Conservation (phyloP, 2,113 vertebrate species). For the Scophthalmus maximus region DNA sequence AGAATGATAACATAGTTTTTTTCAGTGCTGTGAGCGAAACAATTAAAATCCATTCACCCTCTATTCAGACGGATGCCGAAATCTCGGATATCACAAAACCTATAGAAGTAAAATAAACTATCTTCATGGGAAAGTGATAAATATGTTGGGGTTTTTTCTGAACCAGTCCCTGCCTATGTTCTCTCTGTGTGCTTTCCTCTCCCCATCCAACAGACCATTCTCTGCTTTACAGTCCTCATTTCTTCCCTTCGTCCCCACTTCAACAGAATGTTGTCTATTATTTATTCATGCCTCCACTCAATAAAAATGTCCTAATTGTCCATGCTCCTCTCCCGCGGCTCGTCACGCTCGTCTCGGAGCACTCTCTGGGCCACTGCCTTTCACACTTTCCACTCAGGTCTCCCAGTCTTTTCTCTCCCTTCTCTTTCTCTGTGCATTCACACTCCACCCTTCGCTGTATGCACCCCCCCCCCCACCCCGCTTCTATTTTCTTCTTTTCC, state of each 20-base stretch:
- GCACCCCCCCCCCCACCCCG: neutral
- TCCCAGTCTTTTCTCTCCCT: neutral
- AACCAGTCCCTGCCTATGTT: neutral
- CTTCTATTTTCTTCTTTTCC: slow-evolving; percentile 10
- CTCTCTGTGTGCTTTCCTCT: neutral
- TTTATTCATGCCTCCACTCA: slow-evolving; percentile 71
- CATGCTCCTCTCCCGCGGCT: slow-evolving; percentile 32
- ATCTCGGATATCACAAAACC: neutral
- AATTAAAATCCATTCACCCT: neutral
- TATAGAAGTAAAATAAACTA: neutral
- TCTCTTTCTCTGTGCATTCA: slow-evolving; percentile 24
- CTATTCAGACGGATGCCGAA: neutral
- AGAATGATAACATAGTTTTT: neutral
- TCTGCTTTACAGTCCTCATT: slow-evolving; percentile 29
- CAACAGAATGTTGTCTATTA: slow-evolving; percentile 63
- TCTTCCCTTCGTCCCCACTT: slow-evolving; percentile 30
- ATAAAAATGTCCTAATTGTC: slow-evolving; percentile 76
- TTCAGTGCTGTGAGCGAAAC: neutral
- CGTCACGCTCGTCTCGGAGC: slow-evolving; percentile 39
- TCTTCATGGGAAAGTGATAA: too few relatives aligned
- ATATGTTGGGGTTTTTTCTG: too few relatives aligned
- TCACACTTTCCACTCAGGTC: slow-evolving; percentile 59
- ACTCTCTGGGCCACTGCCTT: slow-evolving; percentile 46
- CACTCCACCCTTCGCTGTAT: neutral
- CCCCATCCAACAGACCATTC: neutral